Evolutionary conservation across 2,113 vertebrate genomes (phyloP).

Genomic region (Pithys albifrons): DNA sequence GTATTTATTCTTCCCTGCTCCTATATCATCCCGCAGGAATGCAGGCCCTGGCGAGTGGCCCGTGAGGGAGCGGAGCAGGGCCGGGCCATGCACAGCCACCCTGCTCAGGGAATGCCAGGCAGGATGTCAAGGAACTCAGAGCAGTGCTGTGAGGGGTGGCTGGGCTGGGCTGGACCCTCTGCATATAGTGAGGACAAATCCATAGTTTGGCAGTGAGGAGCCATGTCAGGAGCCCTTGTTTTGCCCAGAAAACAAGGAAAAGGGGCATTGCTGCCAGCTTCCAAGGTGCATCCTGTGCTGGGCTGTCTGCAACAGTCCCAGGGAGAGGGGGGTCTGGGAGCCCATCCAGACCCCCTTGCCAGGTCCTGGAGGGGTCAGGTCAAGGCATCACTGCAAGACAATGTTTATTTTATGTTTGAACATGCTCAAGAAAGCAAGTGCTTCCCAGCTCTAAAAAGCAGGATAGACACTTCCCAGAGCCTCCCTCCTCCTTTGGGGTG

Average conservation of each 20-base stretch:
- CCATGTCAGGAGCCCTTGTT: background rate
- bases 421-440: background rate
- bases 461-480: background rate
- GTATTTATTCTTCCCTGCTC: constrained; percentile 60
- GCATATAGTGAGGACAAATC: accelerated
- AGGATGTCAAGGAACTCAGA: background rate
- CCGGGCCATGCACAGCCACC: background rate
- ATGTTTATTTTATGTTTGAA: background rate
- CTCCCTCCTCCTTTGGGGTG: background rate
- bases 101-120: background rate
- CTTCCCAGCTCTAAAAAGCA: background rate
- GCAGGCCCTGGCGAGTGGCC: constrained; percentile 41
- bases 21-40: constrained; percentile 73
- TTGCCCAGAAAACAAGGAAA: background rate
- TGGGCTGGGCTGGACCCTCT: background rate
- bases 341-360: background rate
- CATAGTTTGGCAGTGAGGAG: background rate
- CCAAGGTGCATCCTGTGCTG: background rate
- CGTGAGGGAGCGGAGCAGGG: accelerated
- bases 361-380: background rate
- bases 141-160: accelerated
- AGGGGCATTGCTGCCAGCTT: accelerated
- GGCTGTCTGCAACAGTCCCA: background rate
- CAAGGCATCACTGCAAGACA: accelerated
- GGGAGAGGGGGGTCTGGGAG: background rate